These are phyloP conservation scores for Corapipo altera DNA, from an alignment of 2,113 vertebrate genomes.

Conservation along the genomic window DNA sequence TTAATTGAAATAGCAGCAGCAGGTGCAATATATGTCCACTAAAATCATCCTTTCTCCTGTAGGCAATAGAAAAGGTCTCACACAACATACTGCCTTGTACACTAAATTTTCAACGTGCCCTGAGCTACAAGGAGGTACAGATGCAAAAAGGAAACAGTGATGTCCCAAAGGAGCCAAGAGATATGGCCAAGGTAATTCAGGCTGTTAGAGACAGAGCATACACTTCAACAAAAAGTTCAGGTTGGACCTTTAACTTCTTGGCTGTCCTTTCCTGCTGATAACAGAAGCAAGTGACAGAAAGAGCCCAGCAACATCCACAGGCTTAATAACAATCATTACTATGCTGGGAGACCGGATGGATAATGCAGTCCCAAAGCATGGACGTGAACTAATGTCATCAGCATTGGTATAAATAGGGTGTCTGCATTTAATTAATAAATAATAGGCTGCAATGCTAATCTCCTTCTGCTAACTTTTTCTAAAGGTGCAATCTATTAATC, in stretches of 20 bases:
- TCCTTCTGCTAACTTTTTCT: conserved; percentile 61
- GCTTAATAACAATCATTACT: conserved; percentile 26
- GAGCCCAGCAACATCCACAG: neutral
- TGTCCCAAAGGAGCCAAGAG: neutral
- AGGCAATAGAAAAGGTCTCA: neutral
- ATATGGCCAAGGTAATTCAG: neutral
- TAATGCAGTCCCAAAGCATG: conserved; percentile 32
- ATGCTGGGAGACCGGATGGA: neutral
- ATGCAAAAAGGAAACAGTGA: neutral
- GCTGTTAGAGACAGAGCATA: neutral
- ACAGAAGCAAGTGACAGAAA: neutral
- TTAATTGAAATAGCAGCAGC: neutral
- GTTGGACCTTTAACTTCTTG: neutral
- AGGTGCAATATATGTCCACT: neutral
- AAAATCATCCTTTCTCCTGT: neutral
- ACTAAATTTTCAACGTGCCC: neutral
- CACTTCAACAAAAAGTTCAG: neutral
- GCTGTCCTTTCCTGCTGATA: neutral
- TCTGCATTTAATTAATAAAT: conserved; percentile 71
- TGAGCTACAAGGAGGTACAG: neutral
- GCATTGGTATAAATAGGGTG: conserved; percentile 54
- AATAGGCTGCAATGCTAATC: conserved; percentile 62
- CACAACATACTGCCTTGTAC: neutral
- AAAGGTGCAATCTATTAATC: conserved; percentile 67
- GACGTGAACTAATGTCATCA: conserved; percentile 54